These are phyloP conservation scores for Volucella inflata DNA, from an alignment of 2,888 invertebrate genomes.

Conservation along the genomic window DNA sequence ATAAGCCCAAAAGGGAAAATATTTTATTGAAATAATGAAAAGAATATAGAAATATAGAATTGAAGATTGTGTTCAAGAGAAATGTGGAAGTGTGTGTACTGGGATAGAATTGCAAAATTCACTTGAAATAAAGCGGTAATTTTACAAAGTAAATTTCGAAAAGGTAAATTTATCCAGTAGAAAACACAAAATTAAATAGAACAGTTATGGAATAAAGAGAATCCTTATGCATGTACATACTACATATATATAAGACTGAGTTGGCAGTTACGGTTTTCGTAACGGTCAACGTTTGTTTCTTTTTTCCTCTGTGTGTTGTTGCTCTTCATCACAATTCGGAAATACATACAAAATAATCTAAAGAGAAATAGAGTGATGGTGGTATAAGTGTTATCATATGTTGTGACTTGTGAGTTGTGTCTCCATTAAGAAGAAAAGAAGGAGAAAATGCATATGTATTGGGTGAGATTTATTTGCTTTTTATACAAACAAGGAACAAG, in stretches of 20 bases:
- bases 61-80: conserved; percentile 2
- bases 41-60: conserved; percentile 2
- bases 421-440: background rate
- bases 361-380: background rate
- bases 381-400: background rate
- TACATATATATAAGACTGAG: background rate
- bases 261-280: conserved; percentile 11
- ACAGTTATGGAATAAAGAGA: background rate
- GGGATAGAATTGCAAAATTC: background rate
- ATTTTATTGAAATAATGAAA: background rate
- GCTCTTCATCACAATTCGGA: background rate
- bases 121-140: background rate
- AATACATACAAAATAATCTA: background rate
- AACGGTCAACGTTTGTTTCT: conserved; percentile 19
- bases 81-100: conserved; percentile 9
- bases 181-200: conserved; percentile 4
- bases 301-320: background rate
- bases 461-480: background rate
- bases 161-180: background rate
- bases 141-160: conserved; percentile 13
- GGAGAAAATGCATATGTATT: conserved; percentile 1
- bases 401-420: background rate
- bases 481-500: background rate
- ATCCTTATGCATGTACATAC: background rate
- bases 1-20: background rate